Conservation (phyloP, 92 coral and sea anemone genomes). For the Diadumene lineata region DNA sequence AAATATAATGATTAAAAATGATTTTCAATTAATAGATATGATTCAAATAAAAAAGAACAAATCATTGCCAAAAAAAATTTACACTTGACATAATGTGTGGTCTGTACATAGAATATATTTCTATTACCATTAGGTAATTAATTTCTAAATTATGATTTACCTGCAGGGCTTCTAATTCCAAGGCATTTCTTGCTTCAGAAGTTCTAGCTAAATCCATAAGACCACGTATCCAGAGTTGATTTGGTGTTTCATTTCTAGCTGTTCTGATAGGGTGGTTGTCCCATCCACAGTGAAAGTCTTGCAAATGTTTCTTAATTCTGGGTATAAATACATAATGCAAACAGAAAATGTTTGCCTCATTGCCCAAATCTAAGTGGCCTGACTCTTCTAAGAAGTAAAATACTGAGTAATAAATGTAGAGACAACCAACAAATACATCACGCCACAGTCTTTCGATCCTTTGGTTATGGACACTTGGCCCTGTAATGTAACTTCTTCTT, state of each 20-base stretch:
- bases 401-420: constrained; percentile 54
- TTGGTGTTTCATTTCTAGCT: constrained; percentile 48
- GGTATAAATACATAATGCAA: constrained; percentile 63
- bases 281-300: constrained; percentile 43
- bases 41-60: neutral
- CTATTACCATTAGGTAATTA: constrained; percentile 15
- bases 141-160: constrained; percentile 1
- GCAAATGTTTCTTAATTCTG: constrained; percentile 44
- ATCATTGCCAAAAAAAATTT: neutral
- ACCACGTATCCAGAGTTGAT: constrained; percentile 60
- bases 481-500: constrained; percentile 51
- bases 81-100: neutral
- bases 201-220: constrained; percentile 38
- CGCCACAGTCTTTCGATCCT: constrained; percentile 59
- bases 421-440: constrained; percentile 50
- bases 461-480: constrained; percentile 58
- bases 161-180: neutral
- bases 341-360: constrained; percentile 54
- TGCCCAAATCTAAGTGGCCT: constrained; percentile 45
- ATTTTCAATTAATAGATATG: neutral
- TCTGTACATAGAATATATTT: neutral
- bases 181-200: constrained; percentile 18
- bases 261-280: constrained; percentile 50
- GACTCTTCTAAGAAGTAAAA: constrained; percentile 52
- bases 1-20: no score